phyloP scores from a whole-genome alignment of 92 coral and sea anemone species.

The Epizoanthus illoricatus region DNA sequence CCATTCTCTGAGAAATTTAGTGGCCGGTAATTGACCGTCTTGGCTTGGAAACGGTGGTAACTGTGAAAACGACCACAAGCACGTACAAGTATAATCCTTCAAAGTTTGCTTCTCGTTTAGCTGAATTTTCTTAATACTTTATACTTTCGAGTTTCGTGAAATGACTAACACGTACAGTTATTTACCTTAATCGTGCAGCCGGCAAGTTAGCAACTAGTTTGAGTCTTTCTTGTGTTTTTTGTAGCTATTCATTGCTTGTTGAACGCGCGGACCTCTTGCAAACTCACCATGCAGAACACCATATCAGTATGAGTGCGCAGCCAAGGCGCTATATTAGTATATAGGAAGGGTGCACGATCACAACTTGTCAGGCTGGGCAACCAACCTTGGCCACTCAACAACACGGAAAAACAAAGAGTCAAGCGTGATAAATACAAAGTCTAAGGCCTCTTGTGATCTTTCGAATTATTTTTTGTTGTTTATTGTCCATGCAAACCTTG shows the following conservation, averaged over 20 bases:
- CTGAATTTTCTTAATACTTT: no score
- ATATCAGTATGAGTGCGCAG: background rate
- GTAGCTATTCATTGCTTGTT: background rate
- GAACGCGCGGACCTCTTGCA: background rate
- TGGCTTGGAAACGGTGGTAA: no score
- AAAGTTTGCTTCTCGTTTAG: background rate
- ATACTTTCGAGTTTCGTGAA: constrained; percentile 7
- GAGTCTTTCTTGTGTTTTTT: constrained; percentile 12
- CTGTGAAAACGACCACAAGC: no score
- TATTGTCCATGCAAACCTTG: constrained; percentile 25
- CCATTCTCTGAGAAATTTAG: no score
- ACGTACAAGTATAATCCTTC: constrained; percentile 1
- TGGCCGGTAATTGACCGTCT: no score
- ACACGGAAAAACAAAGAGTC: constrained; percentile 26
- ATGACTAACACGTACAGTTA: background rate
- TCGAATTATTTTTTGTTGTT: constrained; percentile 10
- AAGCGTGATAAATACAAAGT: constrained; percentile 10
- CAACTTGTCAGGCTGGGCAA: constrained; percentile 22
- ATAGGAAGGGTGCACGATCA: constrained; percentile 40
- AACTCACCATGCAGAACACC: constrained; percentile 13
- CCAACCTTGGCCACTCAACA: constrained; percentile 28
- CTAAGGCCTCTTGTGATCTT: constrained; percentile 23
- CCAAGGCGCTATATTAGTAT: background rate
- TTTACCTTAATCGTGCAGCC: constrained; percentile 11
- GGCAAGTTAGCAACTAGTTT: background rate